phyloP scores from a whole-genome alignment of 2,888 invertebrate genomes.

The Epirrhoe alternata region DNA sequence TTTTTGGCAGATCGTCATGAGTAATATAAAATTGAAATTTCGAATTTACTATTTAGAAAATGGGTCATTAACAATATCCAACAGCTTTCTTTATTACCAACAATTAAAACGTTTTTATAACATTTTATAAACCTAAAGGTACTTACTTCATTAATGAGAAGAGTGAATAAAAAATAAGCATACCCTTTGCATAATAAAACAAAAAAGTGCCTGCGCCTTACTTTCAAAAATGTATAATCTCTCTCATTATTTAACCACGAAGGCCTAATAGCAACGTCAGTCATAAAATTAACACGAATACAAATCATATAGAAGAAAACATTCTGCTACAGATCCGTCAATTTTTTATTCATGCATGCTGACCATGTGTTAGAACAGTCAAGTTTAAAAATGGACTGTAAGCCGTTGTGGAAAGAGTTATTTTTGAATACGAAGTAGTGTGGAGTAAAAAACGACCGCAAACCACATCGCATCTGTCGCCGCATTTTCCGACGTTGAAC shows the following conservation, averaged over 20 bases:
- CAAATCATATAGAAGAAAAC: conserved; percentile 30
- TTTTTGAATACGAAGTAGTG: conserved; percentile 38
- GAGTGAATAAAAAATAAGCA: not conserved
- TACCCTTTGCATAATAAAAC: not conserved
- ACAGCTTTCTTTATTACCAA: too few species aligned
- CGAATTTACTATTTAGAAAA: not conserved
- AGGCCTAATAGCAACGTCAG: conserved; percentile 20
- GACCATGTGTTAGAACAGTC: conserved; percentile 38
- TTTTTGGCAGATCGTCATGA: not conserved
- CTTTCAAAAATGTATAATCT: conserved; percentile 9
- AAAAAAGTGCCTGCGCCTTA: not conserved
- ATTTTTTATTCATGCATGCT: conserved; percentile 40
- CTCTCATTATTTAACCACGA: conserved; percentile 25
- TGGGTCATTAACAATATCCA: not conserved
- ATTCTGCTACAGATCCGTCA: conserved; percentile 31
- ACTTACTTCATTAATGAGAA: not conserved
- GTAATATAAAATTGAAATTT: not conserved
- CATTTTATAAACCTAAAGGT: not conserved
- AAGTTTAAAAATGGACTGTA: conserved; percentile 42
- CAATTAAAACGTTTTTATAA: not conserved
- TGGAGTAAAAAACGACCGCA: conserved; percentile 54
- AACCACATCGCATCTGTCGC: conserved; percentile 69
- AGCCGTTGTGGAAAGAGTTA: conserved; percentile 35
- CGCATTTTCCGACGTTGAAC: conserved; percentile 59
- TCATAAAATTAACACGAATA: conserved; percentile 28